Evolutionary conservation across 2,888 invertebrate genomes (phyloP), one percentile per base, ranked within the genome.

Genomic region (Chymomyza procnemis): DNA sequence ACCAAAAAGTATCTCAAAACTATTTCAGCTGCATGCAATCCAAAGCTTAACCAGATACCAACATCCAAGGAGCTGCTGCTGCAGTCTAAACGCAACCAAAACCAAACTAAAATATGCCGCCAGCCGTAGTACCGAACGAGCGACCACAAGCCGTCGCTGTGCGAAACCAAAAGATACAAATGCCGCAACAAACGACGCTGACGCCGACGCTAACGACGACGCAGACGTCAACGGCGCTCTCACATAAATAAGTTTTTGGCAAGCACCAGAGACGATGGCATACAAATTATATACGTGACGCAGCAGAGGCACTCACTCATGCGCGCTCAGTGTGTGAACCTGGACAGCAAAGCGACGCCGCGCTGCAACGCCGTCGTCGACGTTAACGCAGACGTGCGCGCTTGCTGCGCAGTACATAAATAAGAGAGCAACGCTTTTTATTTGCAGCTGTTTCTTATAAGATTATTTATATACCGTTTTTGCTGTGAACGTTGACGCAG

Each of bases 381-480:
- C 76, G 64, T n/a, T 16, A 21, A 21, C 61, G 62, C n/a, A 22
- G 48, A 48, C 52, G 66, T 46, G 47, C 18, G 12, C 65, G 69
- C 34, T 48, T 52, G 19, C 70, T 60, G 22, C 61, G 59, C 56
- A 46, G 41, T 48, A 61, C 66, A 52, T 66, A 71, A 68, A 75
- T 75, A 75, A 21, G 19, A 19, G 54, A 54, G 54, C 54, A 18
- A 57, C n/a, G 26, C 8, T 26, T 18, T 55, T 26, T 55, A 57
- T 34, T 47, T 62, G 68, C 77, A 61, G 65, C 71, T 79, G 85
- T 88, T 81, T 88, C 89, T 89, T 89, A 89, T 86, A 88, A 88
- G 86, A 89, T 88, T 89, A 87, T 89, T 88, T 88, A 88, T 88
- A 80, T 85, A 88, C 85, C 87, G 78, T 71, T 73, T 70, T 18